A percentile compares a stretch with the other conserved stretches of the same genome.
Evolutionary conservation across 2,113 vertebrate genomes (phyloP).

Genomic region (Protobothrops flavoviridis): DNA sequence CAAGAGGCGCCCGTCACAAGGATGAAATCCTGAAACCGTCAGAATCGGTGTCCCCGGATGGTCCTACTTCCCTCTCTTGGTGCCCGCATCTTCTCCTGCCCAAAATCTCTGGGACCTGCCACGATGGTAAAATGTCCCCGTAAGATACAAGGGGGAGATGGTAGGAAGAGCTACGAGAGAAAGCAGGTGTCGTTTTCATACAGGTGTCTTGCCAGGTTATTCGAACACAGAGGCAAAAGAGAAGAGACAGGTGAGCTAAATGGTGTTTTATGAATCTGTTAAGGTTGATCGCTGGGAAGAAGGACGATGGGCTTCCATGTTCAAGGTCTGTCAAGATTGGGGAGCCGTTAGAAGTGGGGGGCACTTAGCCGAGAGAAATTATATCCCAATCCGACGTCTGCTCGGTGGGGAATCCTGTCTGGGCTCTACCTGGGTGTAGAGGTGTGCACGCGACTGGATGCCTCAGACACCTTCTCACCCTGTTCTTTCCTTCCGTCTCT

Average conservation of each 20-base stretch:
- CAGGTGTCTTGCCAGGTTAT: not conserved
- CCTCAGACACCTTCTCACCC: not conserved
- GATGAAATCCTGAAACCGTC: not conserved
- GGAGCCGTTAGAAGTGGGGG: not conserved
- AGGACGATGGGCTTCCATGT: not conserved
- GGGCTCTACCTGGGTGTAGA: not conserved
- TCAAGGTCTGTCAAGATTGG: accelerated
- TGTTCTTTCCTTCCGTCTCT: too few relatives aligned
- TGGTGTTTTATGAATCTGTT: not conserved
- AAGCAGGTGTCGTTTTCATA: accelerated
- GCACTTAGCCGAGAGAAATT: accelerated
- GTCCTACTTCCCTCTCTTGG: accelerated
- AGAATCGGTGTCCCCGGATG: conserved; percentile 17
- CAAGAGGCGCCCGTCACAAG: not conserved
- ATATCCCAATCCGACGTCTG: not conserved
- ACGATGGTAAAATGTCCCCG: not conserved
- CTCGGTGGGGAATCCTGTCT: not conserved
- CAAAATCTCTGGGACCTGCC: conserved; percentile 5
- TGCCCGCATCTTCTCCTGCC: not conserved
- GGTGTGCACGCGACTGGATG: not conserved
- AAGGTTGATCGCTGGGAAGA: not conserved
- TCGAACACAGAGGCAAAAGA: not conserved
- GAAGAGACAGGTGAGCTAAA: not conserved
- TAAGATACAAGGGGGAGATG: not conserved
- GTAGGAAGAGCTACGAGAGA: not conserved